These are phyloP conservation scores for Chrysolina oricalcia DNA, from an alignment of 2,888 invertebrate species.

Conservation along the genomic window DNA sequence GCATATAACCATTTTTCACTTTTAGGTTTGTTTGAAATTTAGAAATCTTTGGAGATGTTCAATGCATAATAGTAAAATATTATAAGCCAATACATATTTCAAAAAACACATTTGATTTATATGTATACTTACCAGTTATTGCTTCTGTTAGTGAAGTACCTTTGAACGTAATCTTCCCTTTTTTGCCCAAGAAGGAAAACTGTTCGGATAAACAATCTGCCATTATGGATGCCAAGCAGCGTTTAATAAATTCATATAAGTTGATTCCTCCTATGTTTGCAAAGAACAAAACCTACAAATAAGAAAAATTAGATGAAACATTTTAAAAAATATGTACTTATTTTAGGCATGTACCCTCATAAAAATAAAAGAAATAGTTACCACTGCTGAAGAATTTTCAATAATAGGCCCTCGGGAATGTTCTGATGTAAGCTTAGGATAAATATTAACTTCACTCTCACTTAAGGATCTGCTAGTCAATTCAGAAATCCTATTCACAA, in stretches of 20 bases:
- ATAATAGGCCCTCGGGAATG: too few relatives aligned
- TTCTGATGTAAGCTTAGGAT: too few relatives aligned
- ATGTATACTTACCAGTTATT: conserved; percentile 17
- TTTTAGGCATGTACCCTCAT: background rate
- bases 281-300: conserved; percentile 12
- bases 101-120: conserved; percentile 5
- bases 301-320: conserved; percentile 41
- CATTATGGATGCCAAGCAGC: conserved; percentile 17
- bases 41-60: background rate
- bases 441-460: too few relatives aligned
- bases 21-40: background rate
- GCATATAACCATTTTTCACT: background rate
- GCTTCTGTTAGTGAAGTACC: background rate
- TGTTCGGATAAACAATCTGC: conserved; percentile 11
- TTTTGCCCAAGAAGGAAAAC: conserved; percentile 26
- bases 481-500: too few relatives aligned
- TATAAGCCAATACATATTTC: background rate
- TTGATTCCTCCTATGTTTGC: conserved; percentile 14
- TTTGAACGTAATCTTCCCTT: conserved; percentile 13
- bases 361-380: too few relatives aligned
- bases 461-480: too few relatives aligned
- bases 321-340: conserved; percentile 1
- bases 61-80: conserved; percentile 1
- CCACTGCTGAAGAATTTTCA: conserved; percentile 12
- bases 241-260: conserved; percentile 23